A percentile compares a stretch with the other conserved stretches of the same genome.
phyloP scores from a whole-genome alignment of 2,797 vertebrate genomes.

The Botia kubotai region DNA sequence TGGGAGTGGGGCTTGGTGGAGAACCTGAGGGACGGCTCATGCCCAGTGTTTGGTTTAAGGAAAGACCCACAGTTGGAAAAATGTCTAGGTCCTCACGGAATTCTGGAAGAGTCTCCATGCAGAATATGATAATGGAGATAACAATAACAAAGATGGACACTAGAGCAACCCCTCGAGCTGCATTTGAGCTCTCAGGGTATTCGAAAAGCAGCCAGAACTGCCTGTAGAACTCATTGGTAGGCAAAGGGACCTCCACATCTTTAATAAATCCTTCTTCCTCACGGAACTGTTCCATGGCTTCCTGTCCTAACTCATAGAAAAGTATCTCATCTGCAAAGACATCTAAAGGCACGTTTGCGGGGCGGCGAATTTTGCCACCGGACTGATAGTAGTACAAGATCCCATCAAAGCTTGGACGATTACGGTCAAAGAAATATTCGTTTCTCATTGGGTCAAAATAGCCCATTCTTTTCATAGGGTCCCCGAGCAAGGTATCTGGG shows the following conservation, averaged over 20 bases:
- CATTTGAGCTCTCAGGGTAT: conserved; percentile 95
- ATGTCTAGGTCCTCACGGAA: conserved; percentile 90
- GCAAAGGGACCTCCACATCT: conserved; percentile 89
- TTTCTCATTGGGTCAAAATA: conserved; percentile 98
- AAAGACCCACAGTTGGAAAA: conserved; percentile 57
- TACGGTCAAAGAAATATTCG: conserved; percentile 96
- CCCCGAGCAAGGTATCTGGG: conserved; percentile 91
- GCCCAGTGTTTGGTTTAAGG: conserved; percentile 72
- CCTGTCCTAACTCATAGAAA: conserved; percentile 91
- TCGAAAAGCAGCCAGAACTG: conserved; percentile 98
- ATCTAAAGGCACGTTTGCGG: conserved; percentile 92
- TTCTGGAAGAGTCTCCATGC: conserved; percentile 94
- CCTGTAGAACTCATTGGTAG: conserved; percentile 84
- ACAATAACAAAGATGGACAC: conserved; percentile 94
- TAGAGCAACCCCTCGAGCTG: conserved; percentile 90
- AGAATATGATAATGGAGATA: conserved; percentile 97
- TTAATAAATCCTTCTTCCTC: conserved; percentile 97
- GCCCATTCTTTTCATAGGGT: conserved; percentile 88
- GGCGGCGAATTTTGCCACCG: conserved; percentile 92
- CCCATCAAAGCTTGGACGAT: conserved; percentile 95
- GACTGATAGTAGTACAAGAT: conserved; percentile 98
- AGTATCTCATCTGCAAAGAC: conserved; percentile 94
- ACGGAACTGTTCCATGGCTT: conserved; percentile 95
- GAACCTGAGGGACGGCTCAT: conserved; percentile 62
- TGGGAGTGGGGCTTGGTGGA: conserved; percentile 60